Percentiles rank a stretch among this genome's conserved stretches.
Evolutionary conservation across 1,140 invertebrate genomes (phyloP).

Genomic region (Papilio polyxenes): DNA sequence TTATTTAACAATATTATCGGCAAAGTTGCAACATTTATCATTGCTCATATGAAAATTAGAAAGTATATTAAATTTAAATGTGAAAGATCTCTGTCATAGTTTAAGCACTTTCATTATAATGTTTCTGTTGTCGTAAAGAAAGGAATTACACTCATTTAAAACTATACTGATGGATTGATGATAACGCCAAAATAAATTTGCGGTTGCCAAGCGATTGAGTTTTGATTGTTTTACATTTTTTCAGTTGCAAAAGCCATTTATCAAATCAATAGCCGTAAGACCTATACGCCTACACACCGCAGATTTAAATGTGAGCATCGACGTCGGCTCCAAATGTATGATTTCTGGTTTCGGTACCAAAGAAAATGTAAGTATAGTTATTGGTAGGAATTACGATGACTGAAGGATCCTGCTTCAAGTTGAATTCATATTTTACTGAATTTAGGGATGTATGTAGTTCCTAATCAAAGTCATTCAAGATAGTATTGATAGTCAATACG

Average conservation of each 20-base stretch:
- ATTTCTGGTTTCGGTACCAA: slow-evolving; percentile 46
- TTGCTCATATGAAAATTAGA: not conserved
- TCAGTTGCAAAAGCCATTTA: slow-evolving; percentile 43
- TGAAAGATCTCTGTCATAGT: not conserved
- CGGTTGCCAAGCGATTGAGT: not conserved
- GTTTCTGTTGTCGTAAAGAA: too few species aligned
- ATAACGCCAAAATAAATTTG: not conserved
- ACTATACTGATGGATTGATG: not conserved
- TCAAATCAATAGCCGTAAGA: slow-evolving; percentile 37
- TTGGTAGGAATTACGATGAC: not conserved
- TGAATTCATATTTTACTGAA: too few species aligned
- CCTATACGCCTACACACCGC: slow-evolving; percentile 46
- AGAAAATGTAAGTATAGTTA: slow-evolving; percentile 39
- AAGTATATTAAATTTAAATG: not conserved
- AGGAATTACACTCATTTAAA: too few species aligned
- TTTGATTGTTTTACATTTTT: slow-evolving; percentile 21
- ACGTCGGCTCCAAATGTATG: slow-evolving; percentile 40
- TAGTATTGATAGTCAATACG: too few species aligned
- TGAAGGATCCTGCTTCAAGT: too few species aligned
- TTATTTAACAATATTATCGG: not conserved
- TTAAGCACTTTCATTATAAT: too few species aligned
- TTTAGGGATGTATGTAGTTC: not conserved
- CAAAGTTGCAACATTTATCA: not conserved
- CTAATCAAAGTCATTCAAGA: too few species aligned
- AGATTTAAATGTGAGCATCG: slow-evolving; percentile 27